Percentiles rank a stretch among this genome's conserved stretches.
phyloP scores from a whole-genome alignment of 2,797 vertebrate species.

The Trichosurus vulpecula region DNA sequence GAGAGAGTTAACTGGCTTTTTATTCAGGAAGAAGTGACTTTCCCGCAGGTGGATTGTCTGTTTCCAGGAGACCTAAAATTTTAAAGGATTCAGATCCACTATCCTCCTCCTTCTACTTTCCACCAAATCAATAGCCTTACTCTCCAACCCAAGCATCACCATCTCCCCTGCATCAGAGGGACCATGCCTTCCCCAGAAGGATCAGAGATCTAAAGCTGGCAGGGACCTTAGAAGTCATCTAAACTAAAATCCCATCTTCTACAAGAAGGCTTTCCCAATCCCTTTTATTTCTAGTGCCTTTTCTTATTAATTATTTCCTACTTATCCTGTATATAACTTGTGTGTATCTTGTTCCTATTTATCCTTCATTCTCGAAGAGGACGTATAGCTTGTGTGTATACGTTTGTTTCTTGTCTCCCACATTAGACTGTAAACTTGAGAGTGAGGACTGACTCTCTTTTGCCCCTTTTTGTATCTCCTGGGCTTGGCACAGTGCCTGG shows the following conservation, averaged over 20 bases:
- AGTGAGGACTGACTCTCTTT: neutral
- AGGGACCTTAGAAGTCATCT: neutral
- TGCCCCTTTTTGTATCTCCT: neutral
- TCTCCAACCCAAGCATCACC: neutral
- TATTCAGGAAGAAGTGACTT: neutral
- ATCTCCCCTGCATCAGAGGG: neutral
- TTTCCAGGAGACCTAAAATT: neutral
- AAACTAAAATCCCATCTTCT: neutral
- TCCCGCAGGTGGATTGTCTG: neutral
- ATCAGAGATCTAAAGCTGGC: constrained; percentile 79
- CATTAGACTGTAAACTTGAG: neutral
- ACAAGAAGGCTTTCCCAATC: neutral
- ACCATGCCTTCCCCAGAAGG: constrained; percentile 87
- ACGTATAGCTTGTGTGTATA: no score
- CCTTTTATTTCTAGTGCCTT: neutral
- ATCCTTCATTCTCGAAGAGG: no score
- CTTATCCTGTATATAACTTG: neutral
- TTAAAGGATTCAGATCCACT: neutral
- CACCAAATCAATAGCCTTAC: neutral
- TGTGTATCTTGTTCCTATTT: no score
- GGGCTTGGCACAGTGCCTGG: neutral
- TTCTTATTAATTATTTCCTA: neutral
- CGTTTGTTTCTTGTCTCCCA: neutral
- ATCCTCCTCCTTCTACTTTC: neutral
- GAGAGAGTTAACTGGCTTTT: neutral